Base-by-base conservation (phyloP, 2,888 invertebrate species). In the Parthenolecanium corni region DNA sequence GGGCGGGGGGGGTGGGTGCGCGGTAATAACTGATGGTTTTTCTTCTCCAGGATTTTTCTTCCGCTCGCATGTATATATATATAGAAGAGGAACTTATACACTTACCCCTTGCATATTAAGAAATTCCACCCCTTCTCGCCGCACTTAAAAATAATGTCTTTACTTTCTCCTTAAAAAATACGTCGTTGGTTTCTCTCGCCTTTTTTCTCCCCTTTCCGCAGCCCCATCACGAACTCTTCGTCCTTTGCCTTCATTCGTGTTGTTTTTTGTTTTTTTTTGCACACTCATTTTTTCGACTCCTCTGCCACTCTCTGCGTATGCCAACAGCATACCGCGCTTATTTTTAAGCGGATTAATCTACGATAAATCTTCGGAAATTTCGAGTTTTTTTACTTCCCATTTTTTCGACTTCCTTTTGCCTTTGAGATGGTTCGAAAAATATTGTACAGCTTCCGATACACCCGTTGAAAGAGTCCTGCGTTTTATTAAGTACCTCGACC, bases 11-110 rank as follows among this genome's bases (percentile, higher is more conserved):
- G 31, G 31, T 9, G 31, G 31, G 31, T 9, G 56, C 58, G 58
- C 58, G 31, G 58, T 58, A 58, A 58, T 58, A 58, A 58, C 47
- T 58, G 58, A 58, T 58, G 58, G 58, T 49, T 58, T 58, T 58
- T 58, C 58, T 58, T 58, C 58, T 58, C 58, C 58, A 49, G 58
- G 58, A 58, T 58, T 58, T 58, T 58, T 58, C 58, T 58, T 58
- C 38, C 58, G 58, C 49, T 58, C 58, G 49, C 49, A 58, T 58
- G n/a, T n/a, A n/a, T n/a, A n/a, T n/a, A n/a, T n/a, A n/a, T n/a
- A n/a, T n/a, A n/a, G n/a, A n/a, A 58, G 36, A 49, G 49, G 58
- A 58, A 49, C 58, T 44, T 58, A 46, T 46, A 58, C 58, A 58
- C 58, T 58, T 58, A 49, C 58, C 58, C 58, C 58, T 58, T 58